phyloP scores from a whole-genome alignment of 2,797 vertebrate genomes.

The Falco berigora region DNA sequence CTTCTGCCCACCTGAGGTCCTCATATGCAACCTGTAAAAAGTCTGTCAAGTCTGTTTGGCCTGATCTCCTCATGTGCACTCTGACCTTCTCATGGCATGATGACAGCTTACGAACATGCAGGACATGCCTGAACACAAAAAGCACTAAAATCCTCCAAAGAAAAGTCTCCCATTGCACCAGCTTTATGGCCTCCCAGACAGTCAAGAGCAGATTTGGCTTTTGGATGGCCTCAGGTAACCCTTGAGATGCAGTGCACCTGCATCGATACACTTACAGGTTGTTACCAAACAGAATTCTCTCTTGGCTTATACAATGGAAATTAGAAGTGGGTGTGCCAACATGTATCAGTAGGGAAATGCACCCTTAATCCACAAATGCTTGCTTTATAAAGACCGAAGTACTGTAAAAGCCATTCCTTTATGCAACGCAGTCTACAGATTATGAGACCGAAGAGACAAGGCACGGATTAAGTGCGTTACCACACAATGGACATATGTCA shows the following conservation, averaged over 20 bases:
- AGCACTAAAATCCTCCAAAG: not conserved
- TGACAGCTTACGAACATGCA: not conserved
- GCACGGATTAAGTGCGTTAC: constrained; percentile 30
- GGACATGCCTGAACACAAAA: not conserved
- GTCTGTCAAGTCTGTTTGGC: not conserved
- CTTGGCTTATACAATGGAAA: constrained; percentile 21
- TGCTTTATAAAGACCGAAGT: constrained; percentile 24
- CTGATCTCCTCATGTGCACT: not conserved
- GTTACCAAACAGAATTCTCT: not conserved
- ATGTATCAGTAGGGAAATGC: not conserved
- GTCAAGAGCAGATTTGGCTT: not conserved
- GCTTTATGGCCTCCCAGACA: not conserved
- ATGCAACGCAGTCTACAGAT: not conserved
- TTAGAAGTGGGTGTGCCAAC: constrained; percentile 15
- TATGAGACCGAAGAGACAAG: constrained; percentile 1
- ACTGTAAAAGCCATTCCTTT: constrained; percentile 36
- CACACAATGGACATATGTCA: constrained; percentile 41
- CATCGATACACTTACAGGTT: not conserved
- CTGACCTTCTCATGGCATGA: not conserved
- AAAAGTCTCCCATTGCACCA: not conserved
- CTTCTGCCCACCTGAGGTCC: not conserved
- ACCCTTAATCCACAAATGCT: constrained; percentile 47
- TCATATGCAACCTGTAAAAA: not conserved
- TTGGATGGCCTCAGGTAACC: not conserved
- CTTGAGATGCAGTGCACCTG: not conserved